Conservation (phyloP, 1,140 invertebrate genomes). For the Drosophila willistoni region DNA sequence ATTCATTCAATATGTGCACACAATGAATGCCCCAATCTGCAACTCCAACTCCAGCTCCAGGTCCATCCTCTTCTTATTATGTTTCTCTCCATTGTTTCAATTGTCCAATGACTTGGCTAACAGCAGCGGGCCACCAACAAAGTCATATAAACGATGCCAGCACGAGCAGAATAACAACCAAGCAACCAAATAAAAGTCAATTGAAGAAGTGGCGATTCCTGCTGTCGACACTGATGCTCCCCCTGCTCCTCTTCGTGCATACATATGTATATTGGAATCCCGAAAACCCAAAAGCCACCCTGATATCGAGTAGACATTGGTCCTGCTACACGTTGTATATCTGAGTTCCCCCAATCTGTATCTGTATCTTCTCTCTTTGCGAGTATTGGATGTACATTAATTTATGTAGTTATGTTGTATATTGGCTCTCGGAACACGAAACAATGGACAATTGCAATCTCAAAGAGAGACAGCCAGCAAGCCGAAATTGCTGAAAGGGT, state of each 20-base stretch:
- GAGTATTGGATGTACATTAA: slow-evolving; percentile 57
- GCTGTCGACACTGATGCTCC: slow-evolving; percentile 69
- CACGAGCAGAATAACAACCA: background rate
- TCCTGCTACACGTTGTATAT: slow-evolving; percentile 3
- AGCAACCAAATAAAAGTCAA: slow-evolving; percentile 55
- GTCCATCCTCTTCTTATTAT: slow-evolving; percentile 47
- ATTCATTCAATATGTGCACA: slow-evolving; percentile 72
- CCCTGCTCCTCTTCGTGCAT: background rate
- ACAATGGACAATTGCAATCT: slow-evolving; percentile 59
- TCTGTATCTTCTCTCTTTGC: background rate
- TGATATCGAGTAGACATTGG: no score
- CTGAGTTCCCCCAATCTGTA: background rate
- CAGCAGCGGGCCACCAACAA: slow-evolving; percentile 62
- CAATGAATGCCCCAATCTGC: slow-evolving; percentile 32
- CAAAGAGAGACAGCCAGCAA: background rate
- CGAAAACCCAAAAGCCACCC: no score
- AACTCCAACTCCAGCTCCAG: no score
- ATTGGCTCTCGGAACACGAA: slow-evolving; percentile 34
- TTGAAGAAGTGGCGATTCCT: slow-evolving; percentile 78
- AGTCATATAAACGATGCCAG: slow-evolving; percentile 39
- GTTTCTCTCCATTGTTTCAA: slow-evolving; percentile 55
- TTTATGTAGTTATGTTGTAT: slow-evolving; percentile 71
- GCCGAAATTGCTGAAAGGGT: slow-evolving; percentile 44
- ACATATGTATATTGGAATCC: background rate
- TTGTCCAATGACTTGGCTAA: slow-evolving; percentile 25